A percentile compares a stretch with the other conserved stretches of the same genome.
Evolutionary conservation across 2,888 invertebrate species (phyloP).

Genomic region (Tridacna gigas): DNA sequence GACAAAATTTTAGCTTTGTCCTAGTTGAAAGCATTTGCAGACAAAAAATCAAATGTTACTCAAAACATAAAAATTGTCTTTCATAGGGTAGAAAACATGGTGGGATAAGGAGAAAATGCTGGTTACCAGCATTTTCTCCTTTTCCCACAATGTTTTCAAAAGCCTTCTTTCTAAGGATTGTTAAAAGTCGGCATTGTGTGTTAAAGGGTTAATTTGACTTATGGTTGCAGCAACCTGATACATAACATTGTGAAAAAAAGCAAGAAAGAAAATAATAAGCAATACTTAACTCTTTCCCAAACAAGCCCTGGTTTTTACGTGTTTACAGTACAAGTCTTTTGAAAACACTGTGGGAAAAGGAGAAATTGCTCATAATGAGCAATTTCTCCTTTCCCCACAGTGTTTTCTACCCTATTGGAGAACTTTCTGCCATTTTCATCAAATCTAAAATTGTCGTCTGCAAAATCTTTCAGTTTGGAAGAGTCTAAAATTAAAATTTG

Average conservation of each 20-base stretch:
- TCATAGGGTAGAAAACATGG: background rate
- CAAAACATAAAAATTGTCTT: too few species aligned
- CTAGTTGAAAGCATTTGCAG: background rate
- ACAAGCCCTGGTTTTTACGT: background rate
- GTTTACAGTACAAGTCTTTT: background rate
- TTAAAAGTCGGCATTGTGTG: conserved; percentile 10
- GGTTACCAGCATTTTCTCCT: conserved; percentile 4
- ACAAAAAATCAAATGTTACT: background rate
- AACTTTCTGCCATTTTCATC: too few species aligned
- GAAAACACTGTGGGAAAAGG: too few species aligned
- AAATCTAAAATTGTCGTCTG: too few species aligned
- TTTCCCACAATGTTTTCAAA: conserved; percentile 3
- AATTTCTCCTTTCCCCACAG: too few species aligned
- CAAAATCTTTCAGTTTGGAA: too few species aligned
- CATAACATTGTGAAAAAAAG: background rate
- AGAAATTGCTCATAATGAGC: too few species aligned
- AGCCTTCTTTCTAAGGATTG: background rate
- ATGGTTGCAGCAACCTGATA: too few species aligned
- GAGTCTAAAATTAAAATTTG: too few species aligned
- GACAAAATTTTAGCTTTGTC: background rate
- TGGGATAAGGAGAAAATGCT: background rate
- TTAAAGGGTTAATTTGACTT: too few species aligned
- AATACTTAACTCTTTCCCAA: background rate
- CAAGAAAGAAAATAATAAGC: background rate
- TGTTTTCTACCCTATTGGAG: too few species aligned